Percentiles rank a stretch among this genome's conserved stretches.
Evolutionary conservation across 2,888 invertebrate species (phyloP).

Genomic region (Patella caerulea): DNA sequence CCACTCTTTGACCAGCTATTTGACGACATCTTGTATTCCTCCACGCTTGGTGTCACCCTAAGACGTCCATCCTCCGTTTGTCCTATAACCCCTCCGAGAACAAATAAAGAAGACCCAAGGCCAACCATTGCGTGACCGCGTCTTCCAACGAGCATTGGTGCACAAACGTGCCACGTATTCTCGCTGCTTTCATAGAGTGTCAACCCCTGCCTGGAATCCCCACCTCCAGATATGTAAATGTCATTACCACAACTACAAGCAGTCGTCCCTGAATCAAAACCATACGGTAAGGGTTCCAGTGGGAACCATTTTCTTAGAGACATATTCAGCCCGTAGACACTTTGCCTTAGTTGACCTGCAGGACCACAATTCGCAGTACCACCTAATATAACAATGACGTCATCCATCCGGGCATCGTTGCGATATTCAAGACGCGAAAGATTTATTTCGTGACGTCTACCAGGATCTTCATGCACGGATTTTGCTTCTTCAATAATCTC

Average conservation of each 20-base stretch:
- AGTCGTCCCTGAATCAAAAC: constrained; percentile 32
- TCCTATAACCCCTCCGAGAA: constrained; percentile 28
- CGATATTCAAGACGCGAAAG: constrained; percentile 18
- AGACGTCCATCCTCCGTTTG: constrained; percentile 17
- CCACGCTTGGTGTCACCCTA: constrained; percentile 20
- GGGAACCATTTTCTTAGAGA: constrained; percentile 27
- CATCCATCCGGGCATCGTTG: constrained; percentile 25
- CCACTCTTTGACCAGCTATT: constrained; percentile 28
- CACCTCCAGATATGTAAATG: constrained; percentile 30
- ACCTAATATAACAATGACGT: constrained; percentile 27
- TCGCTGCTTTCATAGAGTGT: constrained; percentile 23
- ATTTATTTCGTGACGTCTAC: constrained; percentile 14
- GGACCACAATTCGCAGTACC: constrained; percentile 19
- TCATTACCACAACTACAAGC: constrained; percentile 28
- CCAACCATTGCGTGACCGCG: constrained; percentile 29
- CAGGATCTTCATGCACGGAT: constrained; percentile 5
- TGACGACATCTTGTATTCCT: constrained; percentile 27
- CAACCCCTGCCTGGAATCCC: constrained; percentile 28
- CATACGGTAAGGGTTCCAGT: constrained; percentile 27
- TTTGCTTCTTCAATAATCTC: constrained; percentile 22
- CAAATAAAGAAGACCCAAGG: constrained; percentile 18
- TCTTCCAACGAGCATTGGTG: constrained; percentile 29
- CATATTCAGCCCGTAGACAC: constrained; percentile 26
- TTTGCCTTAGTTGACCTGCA: constrained; percentile 25
- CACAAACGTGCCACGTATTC: constrained; percentile 28